Evolutionary conservation across 2,797 vertebrate species (phyloP).

Genomic region (Sus cebifrons): DNA sequence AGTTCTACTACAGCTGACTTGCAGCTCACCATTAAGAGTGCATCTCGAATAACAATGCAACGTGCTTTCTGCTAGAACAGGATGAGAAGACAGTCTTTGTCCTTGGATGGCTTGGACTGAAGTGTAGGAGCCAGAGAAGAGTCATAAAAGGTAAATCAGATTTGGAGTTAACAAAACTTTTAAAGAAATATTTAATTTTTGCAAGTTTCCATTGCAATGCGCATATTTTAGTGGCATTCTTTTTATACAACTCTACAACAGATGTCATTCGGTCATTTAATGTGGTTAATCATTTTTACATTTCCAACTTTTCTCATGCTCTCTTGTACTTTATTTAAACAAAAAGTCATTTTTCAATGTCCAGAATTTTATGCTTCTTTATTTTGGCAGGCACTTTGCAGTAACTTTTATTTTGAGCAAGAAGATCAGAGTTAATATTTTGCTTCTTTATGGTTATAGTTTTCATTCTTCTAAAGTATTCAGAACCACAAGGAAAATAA

Average conservation of each 20-base stretch:
- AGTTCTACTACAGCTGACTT: not conserved
- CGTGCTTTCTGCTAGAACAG: too few species aligned
- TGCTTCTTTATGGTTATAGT: not conserved
- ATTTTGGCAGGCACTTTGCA: not conserved
- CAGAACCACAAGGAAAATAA: not conserved
- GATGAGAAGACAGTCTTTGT: not conserved
- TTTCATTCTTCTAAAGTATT: not conserved
- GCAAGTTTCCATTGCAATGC: not conserved
- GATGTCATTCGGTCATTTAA: not conserved
- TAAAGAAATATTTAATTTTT: conserved; percentile 22
- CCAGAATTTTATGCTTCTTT: not conserved
- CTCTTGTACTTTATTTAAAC: not conserved
- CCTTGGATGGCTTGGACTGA: not conserved
- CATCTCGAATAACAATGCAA: not conserved
- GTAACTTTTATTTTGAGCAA: not conserved
- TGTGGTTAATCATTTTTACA: not conserved
- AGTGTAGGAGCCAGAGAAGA: not conserved
- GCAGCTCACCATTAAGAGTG: not conserved
- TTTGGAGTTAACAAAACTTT: not conserved
- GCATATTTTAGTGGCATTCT: not conserved
- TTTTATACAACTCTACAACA: not conserved
- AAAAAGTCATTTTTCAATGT: not conserved
- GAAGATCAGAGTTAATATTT: not conserved
- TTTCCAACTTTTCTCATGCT: not conserved
- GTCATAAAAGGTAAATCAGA: not conserved